phyloP scores from a whole-genome alignment of 2,113 vertebrate genomes.

The Gracilinanus agilis region DNA sequence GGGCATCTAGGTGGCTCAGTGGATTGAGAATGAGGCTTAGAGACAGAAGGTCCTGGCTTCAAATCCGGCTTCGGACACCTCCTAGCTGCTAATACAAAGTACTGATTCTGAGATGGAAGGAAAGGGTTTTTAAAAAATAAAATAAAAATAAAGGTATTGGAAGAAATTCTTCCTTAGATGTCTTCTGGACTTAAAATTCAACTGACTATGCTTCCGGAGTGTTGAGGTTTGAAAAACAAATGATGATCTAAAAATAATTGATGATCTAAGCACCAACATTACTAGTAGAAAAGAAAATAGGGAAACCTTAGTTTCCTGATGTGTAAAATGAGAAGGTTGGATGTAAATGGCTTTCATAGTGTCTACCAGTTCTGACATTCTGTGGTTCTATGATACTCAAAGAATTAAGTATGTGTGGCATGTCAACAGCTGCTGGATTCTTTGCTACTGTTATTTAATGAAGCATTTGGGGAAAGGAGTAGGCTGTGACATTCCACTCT shows the following conservation, averaged over 20 bases:
- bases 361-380: not conserved
- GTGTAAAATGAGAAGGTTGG: not conserved
- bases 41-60: too few relatives aligned
- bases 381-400: not conserved
- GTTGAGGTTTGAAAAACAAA: not conserved
- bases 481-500: slow-evolving; percentile 55
- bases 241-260: not conserved
- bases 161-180: not conserved
- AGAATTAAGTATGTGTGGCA: not conserved
- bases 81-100: too few relatives aligned
- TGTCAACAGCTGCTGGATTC: slow-evolving; percentile 35
- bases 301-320: not conserved
- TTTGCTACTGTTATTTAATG: not conserved
- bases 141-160: not conserved
- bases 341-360: not conserved
- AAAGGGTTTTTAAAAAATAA: too few relatives aligned
- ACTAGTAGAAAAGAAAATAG: not conserved
- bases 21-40: too few relatives aligned
- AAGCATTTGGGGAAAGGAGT: not conserved
- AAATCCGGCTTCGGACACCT: too few relatives aligned
- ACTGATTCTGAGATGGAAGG: too few relatives aligned
- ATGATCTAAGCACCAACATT: not conserved
- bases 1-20: too few relatives aligned
- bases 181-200: not conserved
- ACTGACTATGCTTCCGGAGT: not conserved